Base-by-base conservation (phyloP, 2,113 vertebrate species). In the Xerus inauris region DNA sequence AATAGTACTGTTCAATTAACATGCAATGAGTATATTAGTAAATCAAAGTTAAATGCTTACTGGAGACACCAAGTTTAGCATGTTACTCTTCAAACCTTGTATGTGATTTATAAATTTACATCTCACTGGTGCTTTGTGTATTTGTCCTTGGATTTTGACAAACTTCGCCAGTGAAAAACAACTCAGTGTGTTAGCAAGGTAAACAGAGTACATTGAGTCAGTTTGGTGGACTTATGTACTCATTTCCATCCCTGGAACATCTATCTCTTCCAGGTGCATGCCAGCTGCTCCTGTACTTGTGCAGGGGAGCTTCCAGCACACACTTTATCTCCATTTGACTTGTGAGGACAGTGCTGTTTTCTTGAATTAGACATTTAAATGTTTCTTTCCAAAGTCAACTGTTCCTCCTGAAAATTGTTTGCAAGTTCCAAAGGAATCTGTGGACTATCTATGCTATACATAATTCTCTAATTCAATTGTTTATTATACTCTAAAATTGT, bases 31-130 rank as follows among this genome's bases (percentile, higher is more conserved):
- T 95, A 69, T 79, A 96, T 97, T 98, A 94, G 91, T 98, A 98
- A 98, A 98, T 98, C 97, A 98, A 96, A 98, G 91, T 97, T 97
- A 98, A 98, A 97, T 96, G 95, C 92, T 98, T 97, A 69, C 94
- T 87, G 94, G 96, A 92, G 67, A 95, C 84, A 89, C 62, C 57
- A 96, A 97, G 97, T 97, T 98, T 95, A 93, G 71, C 94, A 79
- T 92, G 28, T 80, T 97, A 85, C 92, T 98, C 94, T 96, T 87
- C 85, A n/a, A 96, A 96, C 4, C 96, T 97, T 93, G n/a, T n/a
- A 87, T 10, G 32, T 97, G 94, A 98, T 97, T 98, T 97, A 97
- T 87, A 87, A 81, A 95, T 98, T 97, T 97, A 85, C 67, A 89
- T 77, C 71, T 87, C 92, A 93, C 13, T 64, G 19, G 75, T 94